phyloP scores from a whole-genome alignment of 2,888 invertebrate genomes.

The Machimus atricapillus region DNA sequence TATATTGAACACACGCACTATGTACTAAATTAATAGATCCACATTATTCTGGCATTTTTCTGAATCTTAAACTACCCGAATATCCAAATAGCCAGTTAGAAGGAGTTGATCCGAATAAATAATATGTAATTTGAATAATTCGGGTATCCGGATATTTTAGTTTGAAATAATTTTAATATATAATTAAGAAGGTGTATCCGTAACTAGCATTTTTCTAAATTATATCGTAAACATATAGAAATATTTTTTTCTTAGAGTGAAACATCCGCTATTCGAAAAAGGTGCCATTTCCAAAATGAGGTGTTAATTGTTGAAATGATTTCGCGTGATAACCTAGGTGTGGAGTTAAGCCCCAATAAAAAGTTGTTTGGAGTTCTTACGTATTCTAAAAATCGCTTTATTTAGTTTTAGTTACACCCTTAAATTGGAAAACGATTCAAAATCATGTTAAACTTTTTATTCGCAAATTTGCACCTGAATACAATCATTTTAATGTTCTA shows the following conservation, averaged over 20 bases:
- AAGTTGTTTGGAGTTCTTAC: background rate
- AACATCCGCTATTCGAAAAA: background rate
- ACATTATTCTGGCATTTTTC: too few species aligned
- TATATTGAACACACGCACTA: too few species aligned
- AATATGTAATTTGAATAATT: too few species aligned
- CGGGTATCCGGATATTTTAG: too few species aligned
- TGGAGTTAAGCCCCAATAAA: background rate
- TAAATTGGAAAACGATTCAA: background rate
- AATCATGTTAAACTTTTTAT: background rate
- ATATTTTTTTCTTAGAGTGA: background rate
- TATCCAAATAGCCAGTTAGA: too few species aligned
- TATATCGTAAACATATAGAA: too few species aligned
- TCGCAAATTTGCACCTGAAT: background rate
- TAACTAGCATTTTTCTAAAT: too few species aligned
- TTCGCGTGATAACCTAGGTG: background rate
- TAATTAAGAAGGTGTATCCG: too few species aligned
- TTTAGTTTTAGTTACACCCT: background rate
- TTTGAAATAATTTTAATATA: too few species aligned
- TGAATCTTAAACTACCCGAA: too few species aligned
- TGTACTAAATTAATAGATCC: too few species aligned
- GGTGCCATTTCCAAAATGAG: background rate
- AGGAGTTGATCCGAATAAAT: too few species aligned
- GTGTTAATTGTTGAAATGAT: background rate
- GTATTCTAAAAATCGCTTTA: background rate
- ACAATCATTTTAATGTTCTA: background rate